phyloP scores from a whole-genome alignment of 2,113 vertebrate species.

The Alectura lathami region DNA sequence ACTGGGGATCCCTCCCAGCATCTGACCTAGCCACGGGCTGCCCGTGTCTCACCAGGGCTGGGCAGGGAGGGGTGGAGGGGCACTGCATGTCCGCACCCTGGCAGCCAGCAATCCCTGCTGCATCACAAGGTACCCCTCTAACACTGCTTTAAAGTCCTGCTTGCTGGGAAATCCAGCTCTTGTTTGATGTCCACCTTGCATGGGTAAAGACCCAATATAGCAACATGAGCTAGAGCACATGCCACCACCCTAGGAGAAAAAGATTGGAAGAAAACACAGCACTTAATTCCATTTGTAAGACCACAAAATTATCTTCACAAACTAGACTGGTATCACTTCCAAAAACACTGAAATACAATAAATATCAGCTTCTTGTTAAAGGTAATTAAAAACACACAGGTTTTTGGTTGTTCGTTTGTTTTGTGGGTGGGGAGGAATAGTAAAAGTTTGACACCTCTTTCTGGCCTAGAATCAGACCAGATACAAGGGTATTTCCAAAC shows the following conservation, averaged over 20 bases:
- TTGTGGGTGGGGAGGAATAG: background rate
- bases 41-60: background rate
- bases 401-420: background rate
- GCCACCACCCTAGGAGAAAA: background rate
- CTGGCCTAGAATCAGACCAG: background rate
- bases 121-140: fast-evolving
- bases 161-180: background rate
- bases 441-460: background rate
- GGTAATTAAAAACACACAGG: background rate
- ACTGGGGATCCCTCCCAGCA: background rate
- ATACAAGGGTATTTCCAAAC: background rate
- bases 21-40: background rate
- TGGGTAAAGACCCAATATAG: background rate
- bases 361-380: background rate
- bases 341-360: background rate
- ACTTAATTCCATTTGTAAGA: fast-evolving
- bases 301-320: background rate
- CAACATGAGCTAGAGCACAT: fast-evolving
- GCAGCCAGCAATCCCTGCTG: background rate
- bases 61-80: background rate
- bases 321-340: background rate
- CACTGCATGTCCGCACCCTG: background rate
- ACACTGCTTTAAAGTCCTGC: background rate
- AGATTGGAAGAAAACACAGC: fast-evolving
- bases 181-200: background rate